phyloP scores from a whole-genome alignment of 2,113 vertebrate species.

The Stercorarius parasiticus region DNA sequence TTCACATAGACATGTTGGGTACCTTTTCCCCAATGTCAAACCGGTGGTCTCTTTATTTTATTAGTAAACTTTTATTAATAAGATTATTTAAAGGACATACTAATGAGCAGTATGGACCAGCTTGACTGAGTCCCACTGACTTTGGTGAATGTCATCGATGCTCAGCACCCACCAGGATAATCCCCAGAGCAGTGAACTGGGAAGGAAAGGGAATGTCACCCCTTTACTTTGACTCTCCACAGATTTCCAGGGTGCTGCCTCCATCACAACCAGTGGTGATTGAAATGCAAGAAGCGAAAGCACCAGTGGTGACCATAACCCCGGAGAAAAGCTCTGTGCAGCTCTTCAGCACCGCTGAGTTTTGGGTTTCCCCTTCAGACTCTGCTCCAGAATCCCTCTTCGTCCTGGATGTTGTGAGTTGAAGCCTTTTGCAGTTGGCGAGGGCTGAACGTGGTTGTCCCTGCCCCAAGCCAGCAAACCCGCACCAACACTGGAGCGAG shows the following conservation, averaged over 20 bases:
- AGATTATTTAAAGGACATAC: too few relatives aligned
- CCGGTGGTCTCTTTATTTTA: not conserved
- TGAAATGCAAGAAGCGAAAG: not conserved
- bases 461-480: not conserved
- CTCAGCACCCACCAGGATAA: not conserved
- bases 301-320: constrained; percentile 32
- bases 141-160: not conserved
- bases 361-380: not conserved
- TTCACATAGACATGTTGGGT: not conserved
- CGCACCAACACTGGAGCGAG: accelerated
- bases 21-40: not conserved
- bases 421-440: not conserved
- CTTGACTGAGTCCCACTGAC: not conserved
- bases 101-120: not conserved
- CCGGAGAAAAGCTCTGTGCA: constrained; percentile 12
- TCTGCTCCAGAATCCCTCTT: not conserved
- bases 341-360: constrained; percentile 35
- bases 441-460: not conserved
- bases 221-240: not conserved
- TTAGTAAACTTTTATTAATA: not conserved
- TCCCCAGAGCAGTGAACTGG: not conserved
- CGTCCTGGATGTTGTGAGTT: constrained; percentile 49
- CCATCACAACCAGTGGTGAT: constrained; percentile 9
- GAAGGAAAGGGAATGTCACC: not conserved
- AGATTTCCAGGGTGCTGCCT: constrained; percentile 25